Percentiles rank a stretch among this genome's conserved stretches.
Conservation (phyloP, 2,113 vertebrate genomes). For the Orcinus orca region DNA sequence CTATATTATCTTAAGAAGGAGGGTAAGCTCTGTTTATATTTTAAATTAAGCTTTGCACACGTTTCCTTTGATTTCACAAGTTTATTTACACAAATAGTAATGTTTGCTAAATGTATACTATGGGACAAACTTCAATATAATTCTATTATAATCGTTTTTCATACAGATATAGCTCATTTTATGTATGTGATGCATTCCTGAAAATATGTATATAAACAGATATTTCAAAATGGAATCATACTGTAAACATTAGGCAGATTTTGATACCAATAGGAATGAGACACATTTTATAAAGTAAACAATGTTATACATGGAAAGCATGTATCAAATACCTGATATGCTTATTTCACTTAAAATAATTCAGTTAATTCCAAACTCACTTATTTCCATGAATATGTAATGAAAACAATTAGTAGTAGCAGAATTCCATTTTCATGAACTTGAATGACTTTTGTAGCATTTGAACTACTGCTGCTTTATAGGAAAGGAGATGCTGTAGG, state of each 20-base stretch:
- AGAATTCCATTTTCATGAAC: neutral
- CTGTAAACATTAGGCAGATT: neutral
- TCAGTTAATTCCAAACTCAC: constrained; percentile 37
- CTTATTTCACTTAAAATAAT: constrained; percentile 50
- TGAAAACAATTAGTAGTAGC: constrained; percentile 16
- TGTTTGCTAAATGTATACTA: constrained; percentile 52
- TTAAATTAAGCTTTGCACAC: constrained; percentile 47
- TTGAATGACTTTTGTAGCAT: neutral
- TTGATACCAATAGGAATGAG: neutral
- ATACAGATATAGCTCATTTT: constrained; percentile 11
- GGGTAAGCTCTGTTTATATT: neutral
- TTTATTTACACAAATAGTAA: constrained; percentile 68
- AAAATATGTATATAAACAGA: neutral
- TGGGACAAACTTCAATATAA: constrained; percentile 52
- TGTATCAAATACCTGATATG: neutral
- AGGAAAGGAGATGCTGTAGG: neutral
- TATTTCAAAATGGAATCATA: constrained; percentile 20
- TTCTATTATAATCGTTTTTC: constrained; percentile 48
- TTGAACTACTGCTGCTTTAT: neutral
- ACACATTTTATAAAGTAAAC: neutral
- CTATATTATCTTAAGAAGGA: constrained; percentile 57
- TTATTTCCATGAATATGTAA: constrained; percentile 51
- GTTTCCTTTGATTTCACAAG: constrained; percentile 29
- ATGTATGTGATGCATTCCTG: neutral
- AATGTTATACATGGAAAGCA: neutral